Conservation (phyloP, 2,888 invertebrate species). For the Elegia similella region DNA sequence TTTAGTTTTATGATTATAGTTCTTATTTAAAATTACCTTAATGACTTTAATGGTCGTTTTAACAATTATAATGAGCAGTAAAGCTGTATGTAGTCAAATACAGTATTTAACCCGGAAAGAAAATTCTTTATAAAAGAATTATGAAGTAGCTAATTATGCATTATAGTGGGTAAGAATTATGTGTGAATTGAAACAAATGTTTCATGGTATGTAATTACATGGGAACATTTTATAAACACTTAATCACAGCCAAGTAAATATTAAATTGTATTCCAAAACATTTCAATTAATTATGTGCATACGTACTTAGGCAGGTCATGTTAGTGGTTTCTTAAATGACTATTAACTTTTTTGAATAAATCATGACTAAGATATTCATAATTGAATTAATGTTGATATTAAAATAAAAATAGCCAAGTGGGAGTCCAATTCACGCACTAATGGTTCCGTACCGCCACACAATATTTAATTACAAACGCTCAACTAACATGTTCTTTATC, state of each 20-base stretch:
- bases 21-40: not conserved
- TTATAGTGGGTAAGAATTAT: not conserved
- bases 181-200: not conserved
- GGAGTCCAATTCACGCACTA: too few relatives aligned
- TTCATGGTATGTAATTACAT: not conserved
- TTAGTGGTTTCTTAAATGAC: too few relatives aligned
- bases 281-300: not conserved
- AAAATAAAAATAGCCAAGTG: too few relatives aligned
- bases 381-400: too few relatives aligned
- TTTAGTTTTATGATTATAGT: not conserved
- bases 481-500: too few relatives aligned
- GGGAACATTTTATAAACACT: slow-evolving; percentile 8
- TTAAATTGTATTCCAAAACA: not conserved
- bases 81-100: not conserved
- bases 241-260: slow-evolving; percentile 2
- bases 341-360: too few relatives aligned
- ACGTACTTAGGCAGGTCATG: too few relatives aligned
- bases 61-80: not conserved
- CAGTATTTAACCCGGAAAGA: not conserved
- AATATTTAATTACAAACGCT: too few relatives aligned
- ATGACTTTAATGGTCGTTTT: not conserved
- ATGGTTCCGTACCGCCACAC: too few relatives aligned
- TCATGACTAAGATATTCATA: too few relatives aligned
- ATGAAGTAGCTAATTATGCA: not conserved
- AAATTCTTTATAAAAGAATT: not conserved